Percentiles rank a stretch among this genome's conserved stretches.
phyloP scores from a whole-genome alignment of 2,888 invertebrate species.

The Drosophila nr. perissopoda region DNA sequence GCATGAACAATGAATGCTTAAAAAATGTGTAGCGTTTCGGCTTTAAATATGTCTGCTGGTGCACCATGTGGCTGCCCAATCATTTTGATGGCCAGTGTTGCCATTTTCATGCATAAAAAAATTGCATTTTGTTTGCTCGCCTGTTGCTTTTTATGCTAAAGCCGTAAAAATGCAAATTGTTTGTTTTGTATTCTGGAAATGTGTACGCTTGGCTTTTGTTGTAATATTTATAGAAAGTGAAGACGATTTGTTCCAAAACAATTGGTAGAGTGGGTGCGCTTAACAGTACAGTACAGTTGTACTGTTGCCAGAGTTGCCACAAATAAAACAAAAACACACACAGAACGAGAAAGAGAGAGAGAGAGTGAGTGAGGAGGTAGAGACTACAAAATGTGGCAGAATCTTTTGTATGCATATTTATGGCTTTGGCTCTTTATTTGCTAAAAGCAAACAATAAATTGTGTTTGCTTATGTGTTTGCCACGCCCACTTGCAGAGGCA shows the following conservation, averaged over 20 bases:
- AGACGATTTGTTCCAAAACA: slow-evolving; percentile 56
- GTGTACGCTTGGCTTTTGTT: slow-evolving; percentile 47
- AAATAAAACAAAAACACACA: slow-evolving; percentile 4
- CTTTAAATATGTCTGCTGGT: neutral
- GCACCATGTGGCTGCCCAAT: slow-evolving; percentile 3
- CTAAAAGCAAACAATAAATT: slow-evolving; percentile 55
- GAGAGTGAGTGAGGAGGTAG: neutral
- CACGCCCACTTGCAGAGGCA: slow-evolving; percentile 32
- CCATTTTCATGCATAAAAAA: slow-evolving; percentile 28
- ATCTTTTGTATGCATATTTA: slow-evolving; percentile 65
- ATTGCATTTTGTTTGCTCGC: slow-evolving; percentile 27
- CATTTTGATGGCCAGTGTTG: slow-evolving; percentile 7
- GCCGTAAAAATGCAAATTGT: slow-evolving; percentile 47
- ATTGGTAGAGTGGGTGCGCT: slow-evolving; percentile 39
- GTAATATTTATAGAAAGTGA: slow-evolving; percentile 67
- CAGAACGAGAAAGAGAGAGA: neutral
- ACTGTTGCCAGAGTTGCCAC: slow-evolving; percentile 22
- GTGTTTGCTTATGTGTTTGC: slow-evolving; percentile 45
- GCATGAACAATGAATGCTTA: neutral
- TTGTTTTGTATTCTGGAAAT: slow-evolving; percentile 36
- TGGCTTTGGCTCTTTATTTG: slow-evolving; percentile 57
- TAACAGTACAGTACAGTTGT: slow-evolving; percentile 14
- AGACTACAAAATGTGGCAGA: slow-evolving; percentile 30
- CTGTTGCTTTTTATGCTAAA: slow-evolving; percentile 42
- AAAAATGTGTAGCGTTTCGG: neutral